phyloP scores from a whole-genome alignment of 1,140 invertebrate genomes.

The Helicorthomorpha holstii region DNA sequence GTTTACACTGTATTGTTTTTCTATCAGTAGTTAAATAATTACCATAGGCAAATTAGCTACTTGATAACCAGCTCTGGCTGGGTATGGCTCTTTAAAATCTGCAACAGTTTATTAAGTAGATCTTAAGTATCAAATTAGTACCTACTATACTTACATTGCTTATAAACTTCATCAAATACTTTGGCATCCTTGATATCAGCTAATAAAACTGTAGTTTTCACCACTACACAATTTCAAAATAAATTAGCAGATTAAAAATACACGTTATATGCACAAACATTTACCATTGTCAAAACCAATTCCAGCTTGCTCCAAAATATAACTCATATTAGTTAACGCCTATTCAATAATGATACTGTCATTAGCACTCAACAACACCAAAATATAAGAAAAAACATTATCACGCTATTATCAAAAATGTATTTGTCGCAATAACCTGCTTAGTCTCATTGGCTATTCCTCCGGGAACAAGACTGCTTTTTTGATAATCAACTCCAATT shows the following conservation, averaged over 20 bases:
- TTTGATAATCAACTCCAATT: neutral
- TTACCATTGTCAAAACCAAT: constrained; percentile 45
- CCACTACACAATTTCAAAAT: constrained; percentile 35
- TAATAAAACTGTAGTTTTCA: constrained; percentile 69
- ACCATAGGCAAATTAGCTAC: constrained; percentile 27
- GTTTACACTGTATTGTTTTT: no score
- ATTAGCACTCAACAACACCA: neutral
- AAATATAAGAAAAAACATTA: neutral
- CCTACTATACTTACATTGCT: constrained; percentile 50
- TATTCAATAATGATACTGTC: constrained; percentile 22
- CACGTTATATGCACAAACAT: neutral
- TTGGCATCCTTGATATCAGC: constrained; percentile 62
- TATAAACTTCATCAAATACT: constrained; percentile 64
- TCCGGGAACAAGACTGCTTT: neutral
- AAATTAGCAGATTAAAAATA: constrained; percentile 8
- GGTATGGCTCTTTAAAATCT: constrained; percentile 55
- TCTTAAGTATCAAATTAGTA: constrained; percentile 3
- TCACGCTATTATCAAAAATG: neutral
- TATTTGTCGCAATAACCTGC: no score
- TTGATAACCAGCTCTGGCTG: constrained; percentile 60
- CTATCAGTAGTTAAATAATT: no score
- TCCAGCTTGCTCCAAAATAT: constrained; percentile 54
- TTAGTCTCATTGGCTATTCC: neutral
- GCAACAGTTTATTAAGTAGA: no score
- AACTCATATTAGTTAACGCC: constrained; percentile 55